These are phyloP conservation scores for Chauna torquata DNA, from an alignment of 2,113 vertebrate genomes.

Conservation along the genomic window DNA sequence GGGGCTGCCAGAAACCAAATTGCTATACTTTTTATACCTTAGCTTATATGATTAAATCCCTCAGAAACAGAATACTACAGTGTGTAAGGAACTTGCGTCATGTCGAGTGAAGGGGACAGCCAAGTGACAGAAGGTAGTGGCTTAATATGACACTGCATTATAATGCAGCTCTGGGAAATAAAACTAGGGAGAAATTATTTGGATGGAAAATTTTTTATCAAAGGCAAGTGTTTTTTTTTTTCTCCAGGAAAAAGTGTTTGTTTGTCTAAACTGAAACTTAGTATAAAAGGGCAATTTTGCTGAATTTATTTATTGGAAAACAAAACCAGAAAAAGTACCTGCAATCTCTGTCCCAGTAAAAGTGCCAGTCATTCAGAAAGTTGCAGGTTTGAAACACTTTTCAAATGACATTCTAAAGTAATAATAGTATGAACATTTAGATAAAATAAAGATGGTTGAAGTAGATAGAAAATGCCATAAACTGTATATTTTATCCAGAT, in stretches of 20 bases:
- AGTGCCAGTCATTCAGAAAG: neutral
- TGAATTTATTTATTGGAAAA: neutral
- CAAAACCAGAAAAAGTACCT: neutral
- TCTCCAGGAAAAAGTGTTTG: neutral
- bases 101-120: constrained; percentile 34
- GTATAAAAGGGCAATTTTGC: neutral
- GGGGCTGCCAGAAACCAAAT: neutral
- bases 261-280: neutral
- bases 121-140: constrained; percentile 58
- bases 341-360: neutral
- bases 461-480: neutral
- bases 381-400: neutral
- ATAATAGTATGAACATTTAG: neutral
- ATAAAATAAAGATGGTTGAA: neutral
- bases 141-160: constrained; percentile 21
- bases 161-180: constrained; percentile 1
- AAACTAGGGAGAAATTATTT: constrained; percentile 27
- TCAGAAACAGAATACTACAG: neutral
- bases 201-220: neutral
- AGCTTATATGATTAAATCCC: neutral
- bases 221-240: neutral
- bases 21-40: neutral
- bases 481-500: neutral
- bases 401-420: neutral
- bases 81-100: constrained; percentile 29